These are phyloP conservation scores for Catharus bicknelli DNA, from an alignment of 2,113 vertebrate species.

Conservation along the genomic window DNA sequence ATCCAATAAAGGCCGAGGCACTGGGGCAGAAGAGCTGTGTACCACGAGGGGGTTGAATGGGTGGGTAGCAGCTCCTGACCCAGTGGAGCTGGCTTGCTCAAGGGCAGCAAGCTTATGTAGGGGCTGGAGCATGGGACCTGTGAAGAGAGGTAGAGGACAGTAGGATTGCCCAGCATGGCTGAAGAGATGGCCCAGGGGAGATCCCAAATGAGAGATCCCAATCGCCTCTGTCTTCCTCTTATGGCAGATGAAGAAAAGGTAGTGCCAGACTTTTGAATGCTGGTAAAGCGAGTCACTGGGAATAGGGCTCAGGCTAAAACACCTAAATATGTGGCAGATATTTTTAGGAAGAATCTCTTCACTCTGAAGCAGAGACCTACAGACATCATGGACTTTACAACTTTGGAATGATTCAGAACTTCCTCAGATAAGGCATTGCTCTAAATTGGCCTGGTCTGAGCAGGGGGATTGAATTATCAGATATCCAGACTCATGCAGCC, in stretches of 20 bases:
- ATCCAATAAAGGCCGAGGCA: not conserved
- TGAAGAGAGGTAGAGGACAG: not conserved
- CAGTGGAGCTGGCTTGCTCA: fast-evolving
- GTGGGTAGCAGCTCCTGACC: not conserved
- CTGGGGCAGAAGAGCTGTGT: not conserved
- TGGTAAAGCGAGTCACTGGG: not conserved
- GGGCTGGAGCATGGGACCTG: not conserved
- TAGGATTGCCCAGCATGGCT: not conserved
- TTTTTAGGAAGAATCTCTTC: not conserved
- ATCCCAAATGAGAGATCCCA: not conserved
- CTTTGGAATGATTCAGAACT: not conserved
- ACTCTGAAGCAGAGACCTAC: not conserved
- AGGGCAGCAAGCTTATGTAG: too few species aligned
- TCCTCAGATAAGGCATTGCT: not conserved
- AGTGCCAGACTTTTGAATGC: not conserved
- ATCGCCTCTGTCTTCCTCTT: not conserved
- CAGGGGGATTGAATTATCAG: too few species aligned
- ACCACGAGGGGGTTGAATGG: fast-evolving
- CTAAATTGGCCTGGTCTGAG: not conserved
- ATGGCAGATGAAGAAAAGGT: not conserved
- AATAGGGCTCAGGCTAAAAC: not conserved
- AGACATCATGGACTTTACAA: not conserved
- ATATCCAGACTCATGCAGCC: not conserved
- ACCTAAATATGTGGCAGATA: not conserved
- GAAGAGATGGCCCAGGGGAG: not conserved